These are phyloP conservation scores for Actias luna DNA, from an alignment of 2,888 invertebrate genomes.

Conservation along the genomic window DNA sequence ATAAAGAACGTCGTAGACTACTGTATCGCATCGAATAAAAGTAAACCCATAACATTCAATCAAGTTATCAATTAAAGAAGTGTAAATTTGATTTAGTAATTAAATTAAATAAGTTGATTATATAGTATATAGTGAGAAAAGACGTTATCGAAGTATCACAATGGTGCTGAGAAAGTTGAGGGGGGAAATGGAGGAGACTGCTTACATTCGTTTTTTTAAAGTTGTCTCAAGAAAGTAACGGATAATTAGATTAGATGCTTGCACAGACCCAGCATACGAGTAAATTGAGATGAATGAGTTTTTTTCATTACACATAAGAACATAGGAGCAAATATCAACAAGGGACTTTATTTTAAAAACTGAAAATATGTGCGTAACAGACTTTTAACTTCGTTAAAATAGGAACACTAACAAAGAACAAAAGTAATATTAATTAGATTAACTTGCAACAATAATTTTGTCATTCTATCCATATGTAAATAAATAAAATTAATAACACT, in stretches of 20 bases:
- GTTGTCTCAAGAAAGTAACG: constrained; percentile 61
- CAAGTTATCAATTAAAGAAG: neutral
- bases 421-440: neutral
- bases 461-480: neutral
- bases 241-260: constrained; percentile 71
- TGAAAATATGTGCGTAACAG: neutral
- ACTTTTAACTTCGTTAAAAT: neutral
- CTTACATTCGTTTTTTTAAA: constrained; percentile 54
- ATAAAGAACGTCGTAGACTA: constrained; percentile 66
- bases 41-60: constrained; percentile 52
- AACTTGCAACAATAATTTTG: neutral
- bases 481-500: neutral
- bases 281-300: constrained; percentile 36
- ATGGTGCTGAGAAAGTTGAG: constrained; percentile 32
- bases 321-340: constrained; percentile 32
- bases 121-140: neutral
- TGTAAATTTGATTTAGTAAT: neutral
- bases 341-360: constrained; percentile 23
- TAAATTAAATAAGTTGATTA: neutral
- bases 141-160: neutral
- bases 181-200: constrained; percentile 53
- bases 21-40: constrained; percentile 58
- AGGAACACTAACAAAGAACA: neutral
- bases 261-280: constrained; percentile 35
- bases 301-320: constrained; percentile 33